Conservation (phyloP, 1,140 invertebrate genomes). For the Hyles euphorbiae region DNA sequence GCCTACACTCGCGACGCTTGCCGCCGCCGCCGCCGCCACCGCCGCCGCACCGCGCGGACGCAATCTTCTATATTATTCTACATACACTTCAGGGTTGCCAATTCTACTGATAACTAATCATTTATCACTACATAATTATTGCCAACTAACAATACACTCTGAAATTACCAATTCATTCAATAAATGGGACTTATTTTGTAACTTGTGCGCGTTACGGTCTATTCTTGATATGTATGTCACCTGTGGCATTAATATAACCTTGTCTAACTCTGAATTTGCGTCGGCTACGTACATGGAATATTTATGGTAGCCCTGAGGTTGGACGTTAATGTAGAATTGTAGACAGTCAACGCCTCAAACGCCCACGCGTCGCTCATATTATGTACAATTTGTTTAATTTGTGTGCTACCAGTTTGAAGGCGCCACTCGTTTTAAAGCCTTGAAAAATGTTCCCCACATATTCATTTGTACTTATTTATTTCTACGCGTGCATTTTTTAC, state of each 20-base stretch:
- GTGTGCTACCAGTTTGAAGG: constrained; percentile 39
- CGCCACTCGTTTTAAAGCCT: constrained; percentile 29
- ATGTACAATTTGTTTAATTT: constrained; percentile 25
- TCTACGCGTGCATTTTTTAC: too few species aligned
- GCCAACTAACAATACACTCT: not conserved
- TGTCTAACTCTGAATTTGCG: too few species aligned
- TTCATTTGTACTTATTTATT: too few species aligned
- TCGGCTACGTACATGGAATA: not conserved
- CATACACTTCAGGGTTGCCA: constrained; percentile 20
- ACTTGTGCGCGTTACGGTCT: too few species aligned
- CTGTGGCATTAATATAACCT: too few species aligned
- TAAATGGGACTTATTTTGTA: too few species aligned
- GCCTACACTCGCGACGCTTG: constrained; percentile 44
- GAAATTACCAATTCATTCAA: not conserved
- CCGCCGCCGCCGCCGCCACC: not conserved
- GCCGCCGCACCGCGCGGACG: too few species aligned
- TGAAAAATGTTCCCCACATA: not conserved
- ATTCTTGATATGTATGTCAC: too few species aligned
- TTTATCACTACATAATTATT: not conserved
- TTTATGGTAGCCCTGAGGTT: constrained; percentile 14
- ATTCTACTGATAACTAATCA: not conserved
- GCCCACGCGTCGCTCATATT: constrained; percentile 28
- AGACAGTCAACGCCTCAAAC: constrained; percentile 20
- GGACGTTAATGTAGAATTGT: constrained; percentile 15
- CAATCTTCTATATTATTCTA: constrained; percentile 1